Conservation (phyloP, 1,140 invertebrate species). For the Dendroctonus valens region DNA sequence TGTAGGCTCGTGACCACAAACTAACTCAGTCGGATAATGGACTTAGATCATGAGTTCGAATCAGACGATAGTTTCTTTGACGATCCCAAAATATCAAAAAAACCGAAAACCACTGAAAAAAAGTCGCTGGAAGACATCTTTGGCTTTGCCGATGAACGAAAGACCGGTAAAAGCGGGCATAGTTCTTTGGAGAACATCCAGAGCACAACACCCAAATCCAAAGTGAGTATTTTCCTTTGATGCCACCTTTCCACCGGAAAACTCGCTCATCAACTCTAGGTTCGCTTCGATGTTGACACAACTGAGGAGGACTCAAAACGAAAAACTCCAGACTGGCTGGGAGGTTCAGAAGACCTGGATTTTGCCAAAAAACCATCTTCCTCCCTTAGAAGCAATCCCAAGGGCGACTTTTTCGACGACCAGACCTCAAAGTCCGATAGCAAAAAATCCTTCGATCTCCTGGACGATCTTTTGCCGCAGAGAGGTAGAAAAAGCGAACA, state of each 20-base stretch:
- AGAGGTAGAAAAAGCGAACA: constrained; percentile 32
- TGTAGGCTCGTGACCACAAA: too few relatives aligned
- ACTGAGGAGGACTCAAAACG: constrained; percentile 10
- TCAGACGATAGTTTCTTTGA: constrained; percentile 57
- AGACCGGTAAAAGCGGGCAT: constrained; percentile 31
- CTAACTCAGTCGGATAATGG: constrained; percentile 21
- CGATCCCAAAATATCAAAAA: constrained; percentile 44
- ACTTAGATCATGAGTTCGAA: constrained; percentile 43
- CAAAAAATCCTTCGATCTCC: constrained; percentile 34
- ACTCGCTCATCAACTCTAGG: constrained; percentile 4
- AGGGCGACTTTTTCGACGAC: constrained; percentile 3
- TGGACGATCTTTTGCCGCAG: constrained; percentile 43
- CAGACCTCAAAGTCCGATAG: constrained; percentile 8
- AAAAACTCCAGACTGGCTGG: constrained; percentile 23
- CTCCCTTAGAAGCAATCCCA: not conserved
- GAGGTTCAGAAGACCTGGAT: constrained; percentile 1
- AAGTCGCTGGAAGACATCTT: constrained; percentile 44
- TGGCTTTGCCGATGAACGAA: constrained; percentile 37
- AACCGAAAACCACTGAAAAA: constrained; percentile 41
- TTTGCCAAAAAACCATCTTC: not conserved
- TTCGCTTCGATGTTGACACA: constrained; percentile 22
- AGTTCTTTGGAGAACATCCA: constrained; percentile 9
- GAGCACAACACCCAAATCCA: constrained; percentile 8
- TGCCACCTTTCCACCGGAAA: too few relatives aligned
- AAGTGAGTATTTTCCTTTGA: constrained; percentile 3